Evolutionary conservation across 2,113 vertebrate genomes (phyloP).

Genomic region (Menidia beryllina): DNA sequence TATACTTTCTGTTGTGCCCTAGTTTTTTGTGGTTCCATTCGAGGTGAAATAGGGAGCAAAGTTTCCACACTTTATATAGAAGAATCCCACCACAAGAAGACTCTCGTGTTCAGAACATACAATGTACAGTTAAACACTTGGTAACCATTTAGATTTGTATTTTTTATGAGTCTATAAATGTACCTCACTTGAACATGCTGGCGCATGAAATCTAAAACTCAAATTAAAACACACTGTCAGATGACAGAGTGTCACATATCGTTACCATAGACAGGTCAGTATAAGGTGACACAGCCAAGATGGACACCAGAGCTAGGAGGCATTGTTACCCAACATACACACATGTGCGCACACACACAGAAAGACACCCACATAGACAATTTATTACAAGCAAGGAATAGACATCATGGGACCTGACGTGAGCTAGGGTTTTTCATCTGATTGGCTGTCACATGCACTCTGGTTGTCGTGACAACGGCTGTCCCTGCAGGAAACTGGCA

Average conservation of each 20-base stretch:
- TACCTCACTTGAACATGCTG: conserved; percentile 47
- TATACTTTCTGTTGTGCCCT: conserved; percentile 47
- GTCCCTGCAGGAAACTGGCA: conserved; percentile 65
- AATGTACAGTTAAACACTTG: conserved; percentile 1
- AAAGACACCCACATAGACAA: conserved; percentile 29
- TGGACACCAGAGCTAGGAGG: conserved; percentile 61
- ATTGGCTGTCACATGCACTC: conserved; percentile 68
- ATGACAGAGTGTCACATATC: conserved; percentile 62
- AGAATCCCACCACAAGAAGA: conserved; percentile 36
- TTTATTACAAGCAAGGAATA: conserved; percentile 36
- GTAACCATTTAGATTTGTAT: conserved; percentile 14
- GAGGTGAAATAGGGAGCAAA: conserved; percentile 67
- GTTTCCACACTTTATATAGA: conserved; percentile 49
- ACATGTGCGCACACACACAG: conserved; percentile 11
- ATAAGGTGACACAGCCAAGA: conserved; percentile 63
- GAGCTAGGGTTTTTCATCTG: conserved; percentile 60
- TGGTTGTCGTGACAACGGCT: conserved; percentile 64
- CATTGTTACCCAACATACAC: conserved; percentile 34
- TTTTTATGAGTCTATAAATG: conserved; percentile 45
- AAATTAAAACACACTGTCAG: conserved; percentile 24
- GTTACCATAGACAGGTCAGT: conserved; percentile 60
- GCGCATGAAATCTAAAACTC: conserved; percentile 1
- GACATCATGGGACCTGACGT: conserved; percentile 72
- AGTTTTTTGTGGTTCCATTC: conserved; percentile 55
- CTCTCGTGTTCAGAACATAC: conserved; percentile 2